These are phyloP conservation scores for Fistularia tabacaria DNA, from an alignment of 2,797 vertebrate species.

Conservation along the genomic window DNA sequence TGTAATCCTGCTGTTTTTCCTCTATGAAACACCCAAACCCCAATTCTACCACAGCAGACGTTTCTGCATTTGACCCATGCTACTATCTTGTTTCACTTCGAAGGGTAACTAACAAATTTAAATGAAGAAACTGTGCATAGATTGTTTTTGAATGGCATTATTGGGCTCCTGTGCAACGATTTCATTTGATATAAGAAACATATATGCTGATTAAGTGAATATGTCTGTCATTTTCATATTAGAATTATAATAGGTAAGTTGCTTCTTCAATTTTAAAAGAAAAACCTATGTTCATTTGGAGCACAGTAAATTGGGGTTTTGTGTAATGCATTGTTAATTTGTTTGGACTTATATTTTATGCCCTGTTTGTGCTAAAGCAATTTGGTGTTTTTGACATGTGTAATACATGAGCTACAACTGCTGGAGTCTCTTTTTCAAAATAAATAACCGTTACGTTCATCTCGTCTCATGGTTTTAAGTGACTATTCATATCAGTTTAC, in stretches of 20 bases:
- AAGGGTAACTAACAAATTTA: neutral
- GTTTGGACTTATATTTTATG: constrained; percentile 28
- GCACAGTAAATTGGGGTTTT: constrained; percentile 18
- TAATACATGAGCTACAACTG: constrained; percentile 51
- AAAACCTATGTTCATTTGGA: constrained; percentile 9
- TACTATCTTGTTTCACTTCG: too few relatives aligned
- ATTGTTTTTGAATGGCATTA: constrained; percentile 11
- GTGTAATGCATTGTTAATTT: constrained; percentile 15
- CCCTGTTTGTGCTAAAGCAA: constrained; percentile 35
- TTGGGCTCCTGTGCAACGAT: constrained; percentile 13
- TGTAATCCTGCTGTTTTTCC: constrained; percentile 34
- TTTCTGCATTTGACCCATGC: too few relatives aligned
- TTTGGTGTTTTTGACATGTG: constrained; percentile 24
- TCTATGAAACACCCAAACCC: constrained; percentile 2
- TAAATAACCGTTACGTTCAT: too few relatives aligned
- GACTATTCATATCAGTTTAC: neutral
- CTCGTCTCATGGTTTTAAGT: constrained; percentile 4
- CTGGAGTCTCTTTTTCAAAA: constrained; percentile 21
- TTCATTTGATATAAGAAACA: constrained; percentile 16
- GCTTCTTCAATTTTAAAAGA: constrained; percentile 18
- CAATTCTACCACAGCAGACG: neutral
- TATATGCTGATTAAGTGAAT: constrained; percentile 19
- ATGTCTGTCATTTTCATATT: constrained; percentile 17
- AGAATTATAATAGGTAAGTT: constrained; percentile 4
- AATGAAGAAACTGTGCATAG: constrained; percentile 10